Conservation (phyloP, 2,113 vertebrate genomes). For the Albula glossodonta region DNA sequence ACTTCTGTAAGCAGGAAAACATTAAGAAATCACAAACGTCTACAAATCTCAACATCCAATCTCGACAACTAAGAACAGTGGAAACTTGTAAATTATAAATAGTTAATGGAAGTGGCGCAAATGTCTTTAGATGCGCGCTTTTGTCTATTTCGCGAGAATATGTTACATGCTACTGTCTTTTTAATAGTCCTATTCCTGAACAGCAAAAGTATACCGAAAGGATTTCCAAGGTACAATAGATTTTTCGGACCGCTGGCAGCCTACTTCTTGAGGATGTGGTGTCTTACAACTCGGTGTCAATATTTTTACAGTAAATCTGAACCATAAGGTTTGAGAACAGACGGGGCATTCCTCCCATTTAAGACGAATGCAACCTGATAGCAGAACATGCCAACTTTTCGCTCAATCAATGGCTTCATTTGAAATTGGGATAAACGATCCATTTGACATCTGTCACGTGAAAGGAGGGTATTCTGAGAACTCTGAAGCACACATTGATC, state of each 20-base stretch:
- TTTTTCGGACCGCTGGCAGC: background rate
- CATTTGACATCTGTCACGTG: constrained; percentile 24
- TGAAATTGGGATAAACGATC: constrained; percentile 19
- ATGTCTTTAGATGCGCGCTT: background rate
- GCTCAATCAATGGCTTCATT: background rate
- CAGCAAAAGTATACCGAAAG: background rate
- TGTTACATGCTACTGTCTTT: background rate
- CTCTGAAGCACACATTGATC: background rate
- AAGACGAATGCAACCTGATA: constrained; percentile 20
- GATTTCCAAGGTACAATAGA: background rate
- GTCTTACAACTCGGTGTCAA: constrained; percentile 9
- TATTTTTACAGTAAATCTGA: constrained; percentile 19
- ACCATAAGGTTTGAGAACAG: constrained; percentile 8
- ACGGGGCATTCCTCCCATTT: background rate
- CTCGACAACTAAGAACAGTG: background rate
- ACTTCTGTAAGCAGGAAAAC: background rate
- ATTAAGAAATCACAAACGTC: background rate
- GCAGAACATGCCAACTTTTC: constrained; percentile 8
- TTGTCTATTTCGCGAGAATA: background rate
- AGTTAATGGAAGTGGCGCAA: background rate
- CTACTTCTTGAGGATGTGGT: background rate
- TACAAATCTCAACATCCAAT: background rate
- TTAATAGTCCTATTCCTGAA: background rate
- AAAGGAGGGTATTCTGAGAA: background rate
- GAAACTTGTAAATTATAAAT: background rate